Evolutionary conservation across 2,888 invertebrate genomes (phyloP), one percentile per base, ranked within the genome.

Genomic region (Platycheirus albimanus): DNA sequence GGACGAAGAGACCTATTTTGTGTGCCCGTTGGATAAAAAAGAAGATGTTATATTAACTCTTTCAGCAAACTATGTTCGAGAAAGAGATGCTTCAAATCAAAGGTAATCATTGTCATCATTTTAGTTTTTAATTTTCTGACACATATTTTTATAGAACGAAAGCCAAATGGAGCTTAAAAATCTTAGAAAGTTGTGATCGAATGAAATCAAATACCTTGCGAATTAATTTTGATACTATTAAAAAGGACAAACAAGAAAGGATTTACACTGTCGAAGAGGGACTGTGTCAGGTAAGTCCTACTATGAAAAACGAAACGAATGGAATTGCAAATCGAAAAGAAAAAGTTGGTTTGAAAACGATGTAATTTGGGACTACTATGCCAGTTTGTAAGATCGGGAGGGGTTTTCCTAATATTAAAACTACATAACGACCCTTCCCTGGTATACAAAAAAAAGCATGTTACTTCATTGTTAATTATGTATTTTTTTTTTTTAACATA

Each of bases 201-300:
- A 87, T 90, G 2, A 90, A 90, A 79, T 88, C 91, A 2, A 89
- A 92, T 30, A 92, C 92, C 7, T 88, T 94, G 36, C 92, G 92
- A 52, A 91, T 93, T 36, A 92, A 91, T 85, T 95, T 94, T 87
- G 94, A 94, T 88, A 94, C 94, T 0, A 89, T 93, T 13, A 91
- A 93, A 85, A 91, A 91, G 83, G 92, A 93, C 87, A 92, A 93
- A 76, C 91, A 92, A 85, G 92, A 92, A 86, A 91, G 94, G 52
- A 90, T 92, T 45, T 95, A 94, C 87, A 91, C 91, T 13, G 91
- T 93, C 52, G 93, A 93, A 77, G 91, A 91, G 41, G 91, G 91
- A 38, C 92, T 93, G 85, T 92, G 93, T 61, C 92, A 93, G 87
- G 93, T 93, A 87, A 87, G 80, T 43, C 3, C 6, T 24, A 6